Evolutionary conservation across 2,797 vertebrate species (phyloP).

Genomic region (Sparus aurata): DNA sequence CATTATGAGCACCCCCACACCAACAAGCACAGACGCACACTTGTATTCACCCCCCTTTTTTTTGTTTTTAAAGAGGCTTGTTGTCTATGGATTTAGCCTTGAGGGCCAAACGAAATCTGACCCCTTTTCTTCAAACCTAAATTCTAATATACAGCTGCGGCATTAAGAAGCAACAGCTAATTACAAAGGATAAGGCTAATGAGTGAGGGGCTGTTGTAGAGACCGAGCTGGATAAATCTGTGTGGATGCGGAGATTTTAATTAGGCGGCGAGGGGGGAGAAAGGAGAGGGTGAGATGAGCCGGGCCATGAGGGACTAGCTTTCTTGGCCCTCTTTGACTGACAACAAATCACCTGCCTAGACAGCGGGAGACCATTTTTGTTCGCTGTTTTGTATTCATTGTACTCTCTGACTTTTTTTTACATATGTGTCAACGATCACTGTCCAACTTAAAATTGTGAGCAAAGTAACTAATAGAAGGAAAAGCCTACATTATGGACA

Average conservation of each 20-base stretch:
- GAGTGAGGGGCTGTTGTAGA: conserved; percentile 46
- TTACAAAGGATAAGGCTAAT: conserved; percentile 70
- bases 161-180: conserved; percentile 66
- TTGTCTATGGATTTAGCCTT: conserved; percentile 73
- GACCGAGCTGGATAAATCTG: conserved; percentile 46
- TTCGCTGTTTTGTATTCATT: neutral
- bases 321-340: conserved; percentile 35
- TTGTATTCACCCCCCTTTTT: conserved; percentile 4
- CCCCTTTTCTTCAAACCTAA: conserved; percentile 53
- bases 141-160: conserved; percentile 42
- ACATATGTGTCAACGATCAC: neutral
- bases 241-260: conserved; percentile 66
- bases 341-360: conserved; percentile 40
- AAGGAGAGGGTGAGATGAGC: conserved; percentile 24
- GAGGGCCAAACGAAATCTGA: conserved; percentile 58
- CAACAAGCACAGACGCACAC: conserved; percentile 29
- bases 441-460: conserved; percentile 19
- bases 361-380: neutral
- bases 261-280: conserved; percentile 48
- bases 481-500: neutral
- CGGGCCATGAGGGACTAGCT: conserved; percentile 42
- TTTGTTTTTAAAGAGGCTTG: conserved; percentile 60
- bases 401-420: neutral
- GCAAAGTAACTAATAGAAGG: conserved; percentile 7
- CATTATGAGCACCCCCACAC: conserved; percentile 38